Conservation (phyloP, 1,140 invertebrate species). For the Hylyphantes graminicola region DNA sequence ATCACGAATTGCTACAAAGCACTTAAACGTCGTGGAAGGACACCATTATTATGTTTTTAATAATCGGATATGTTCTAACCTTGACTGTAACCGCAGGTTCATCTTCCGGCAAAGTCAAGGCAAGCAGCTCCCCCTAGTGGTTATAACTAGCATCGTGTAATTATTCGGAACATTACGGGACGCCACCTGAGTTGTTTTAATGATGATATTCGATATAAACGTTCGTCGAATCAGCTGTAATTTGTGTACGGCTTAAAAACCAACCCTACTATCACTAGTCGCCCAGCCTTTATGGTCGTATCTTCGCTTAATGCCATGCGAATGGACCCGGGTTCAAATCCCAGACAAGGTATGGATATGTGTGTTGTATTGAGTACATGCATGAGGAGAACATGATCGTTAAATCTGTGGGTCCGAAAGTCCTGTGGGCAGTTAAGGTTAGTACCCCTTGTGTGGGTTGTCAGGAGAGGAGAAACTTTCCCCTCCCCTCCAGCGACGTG, state of each 20-base stretch:
- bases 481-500: too few relatives aligned
- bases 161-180: conserved; percentile 46
- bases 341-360: too few relatives aligned
- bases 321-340: too few relatives aligned
- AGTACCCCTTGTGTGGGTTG: too few relatives aligned
- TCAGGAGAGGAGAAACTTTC: too few relatives aligned
- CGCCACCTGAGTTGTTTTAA: neutral
- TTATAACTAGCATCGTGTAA: conserved; percentile 33
- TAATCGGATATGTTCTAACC: neutral
- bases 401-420: too few relatives aligned
- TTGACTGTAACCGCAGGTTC: conserved; percentile 18
- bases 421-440: too few relatives aligned
- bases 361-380: too few relatives aligned
- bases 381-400: too few relatives aligned
- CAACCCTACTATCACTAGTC: too few relatives aligned
- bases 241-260: neutral
- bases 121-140: conserved; percentile 13
- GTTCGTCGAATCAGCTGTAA: conserved; percentile 1
- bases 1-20: conserved; percentile 22
- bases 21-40: conserved; percentile 14
- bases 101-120: conserved; percentile 56
- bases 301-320: too few relatives aligned
- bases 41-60: neutral
- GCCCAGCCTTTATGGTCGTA: too few relatives aligned
- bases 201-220: neutral